These are phyloP conservation scores for Zoanthus sansibaricus DNA, from an alignment of 92 coral and sea anemone species.

Conservation along the genomic window DNA sequence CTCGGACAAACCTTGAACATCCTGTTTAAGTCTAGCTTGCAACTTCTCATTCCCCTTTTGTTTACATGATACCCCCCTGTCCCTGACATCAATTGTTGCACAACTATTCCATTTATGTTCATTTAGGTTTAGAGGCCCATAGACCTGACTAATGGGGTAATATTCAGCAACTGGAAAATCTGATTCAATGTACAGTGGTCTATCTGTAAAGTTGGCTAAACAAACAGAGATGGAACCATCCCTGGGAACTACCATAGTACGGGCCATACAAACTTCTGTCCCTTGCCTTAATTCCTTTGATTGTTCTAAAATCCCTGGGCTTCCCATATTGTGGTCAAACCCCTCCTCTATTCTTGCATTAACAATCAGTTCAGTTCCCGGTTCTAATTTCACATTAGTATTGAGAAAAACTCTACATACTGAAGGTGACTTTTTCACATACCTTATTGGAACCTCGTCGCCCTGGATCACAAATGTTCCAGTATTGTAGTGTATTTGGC, in stretches of 20 bases:
- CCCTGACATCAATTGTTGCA: not conserved
- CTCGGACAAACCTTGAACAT: slow-evolving; percentile 8
- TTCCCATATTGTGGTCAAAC: not conserved
- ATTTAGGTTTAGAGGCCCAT: not conserved
- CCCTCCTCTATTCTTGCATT: not conserved
- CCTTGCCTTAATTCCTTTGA: not conserved
- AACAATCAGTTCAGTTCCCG: not conserved
- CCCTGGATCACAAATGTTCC: slow-evolving; percentile 36
- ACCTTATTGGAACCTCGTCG: slow-evolving; percentile 37
- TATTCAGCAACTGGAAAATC: not conserved
- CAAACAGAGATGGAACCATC: not conserved
- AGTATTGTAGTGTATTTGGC: slow-evolving; percentile 44
- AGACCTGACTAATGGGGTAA: not conserved
- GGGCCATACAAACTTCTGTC: not conserved
- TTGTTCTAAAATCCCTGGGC: not conserved
- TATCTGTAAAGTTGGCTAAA: not conserved
- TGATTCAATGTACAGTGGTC: not conserved
- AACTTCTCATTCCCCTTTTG: slow-evolving; percentile 8
- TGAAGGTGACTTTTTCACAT: slow-evolving; percentile 30
- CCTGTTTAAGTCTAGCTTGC: slow-evolving; percentile 6
- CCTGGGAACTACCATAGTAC: not conserved
- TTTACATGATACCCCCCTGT: slow-evolving; percentile 9
- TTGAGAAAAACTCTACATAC: slow-evolving; percentile 50
- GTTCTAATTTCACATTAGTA: slow-evolving; percentile 30
- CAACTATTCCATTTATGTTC: not conserved